Base-by-base conservation (phyloP, 2,888 invertebrate species). In the Bombylius discolor region DNA sequence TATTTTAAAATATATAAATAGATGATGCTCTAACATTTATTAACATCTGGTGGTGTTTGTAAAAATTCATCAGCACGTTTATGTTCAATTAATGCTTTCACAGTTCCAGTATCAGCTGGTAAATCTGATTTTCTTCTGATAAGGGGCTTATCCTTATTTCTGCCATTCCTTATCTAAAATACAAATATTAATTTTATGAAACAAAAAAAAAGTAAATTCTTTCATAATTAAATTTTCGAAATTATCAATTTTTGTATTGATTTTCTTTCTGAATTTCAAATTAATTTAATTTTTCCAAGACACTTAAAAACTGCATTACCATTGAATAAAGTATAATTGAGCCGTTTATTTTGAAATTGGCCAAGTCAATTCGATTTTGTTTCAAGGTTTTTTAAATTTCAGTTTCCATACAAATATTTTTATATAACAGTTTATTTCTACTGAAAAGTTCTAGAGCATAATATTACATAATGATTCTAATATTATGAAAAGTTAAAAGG, bases 81-180 rank as follows among this genome's bases (percentile, higher is more conserved):
- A 79, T 96, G 94, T 73, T 90, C 91, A 72, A 85, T 88, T 65
- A 96, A 81, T 62, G 94, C 94, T 74, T 87, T 88, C 67, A 93
- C 85, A 55, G 94, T 95, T 72, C 85, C 85, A 65, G 88, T 83
- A 78, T 97, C 96, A 68, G 93, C 91, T 50, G 96, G 96, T 70
- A 97, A 79, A 74, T 97, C 94, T 14, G 94, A 95, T 79, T 96
- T 96, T 76, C 93, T 87, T 75, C 95, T 85, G 62, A 96, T 81
- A 64, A 96, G 78, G 53, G 93, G 93, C 77, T 90, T 90, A 73
- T 82, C 89, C 78, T 83, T 85, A 77, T 81, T 83, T 73, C 83
- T 82, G 65, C 77, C 79, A 70, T 82, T 83, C 61, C 80, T 78
- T 47, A 76, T 77, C 82, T 82, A 14, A 13, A 14, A 47, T 23